Evolutionary conservation across 2,888 invertebrate species (phyloP).

Genomic region (Rapana venosa): DNA sequence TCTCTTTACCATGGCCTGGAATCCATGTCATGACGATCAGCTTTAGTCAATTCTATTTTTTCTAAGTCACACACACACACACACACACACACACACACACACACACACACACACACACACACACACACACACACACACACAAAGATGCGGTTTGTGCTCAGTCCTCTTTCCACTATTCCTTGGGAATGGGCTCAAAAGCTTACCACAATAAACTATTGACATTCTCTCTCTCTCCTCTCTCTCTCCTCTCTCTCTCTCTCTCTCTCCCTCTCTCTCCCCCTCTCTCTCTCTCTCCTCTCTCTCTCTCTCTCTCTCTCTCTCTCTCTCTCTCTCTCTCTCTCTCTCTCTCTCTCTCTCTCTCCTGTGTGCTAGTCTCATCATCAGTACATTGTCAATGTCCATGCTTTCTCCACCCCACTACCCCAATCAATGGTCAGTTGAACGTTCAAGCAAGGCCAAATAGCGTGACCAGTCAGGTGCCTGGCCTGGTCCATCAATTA

Average conservation of each 20-base stretch:
- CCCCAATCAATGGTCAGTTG: no score
- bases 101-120: constrained; percentile 17
- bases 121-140: neutral
- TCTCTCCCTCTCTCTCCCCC: neutral
- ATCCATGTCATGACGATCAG: neutral
- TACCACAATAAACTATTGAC: no score
- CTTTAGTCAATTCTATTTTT: neutral
- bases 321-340: neutral
- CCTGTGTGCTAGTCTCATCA: no score
- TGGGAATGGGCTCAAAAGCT: no score
- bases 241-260: neutral
- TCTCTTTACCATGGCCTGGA: no score
- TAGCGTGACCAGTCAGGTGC: no score
- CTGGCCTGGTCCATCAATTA: no score
- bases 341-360: neutral
- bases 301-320: neutral
- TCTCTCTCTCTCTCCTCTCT: neutral
- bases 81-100: constrained; percentile 9
- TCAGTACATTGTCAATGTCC: no score
- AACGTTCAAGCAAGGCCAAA: no score
- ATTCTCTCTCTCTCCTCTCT: neutral
- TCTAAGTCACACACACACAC: neutral
- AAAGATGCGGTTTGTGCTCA: neutral
- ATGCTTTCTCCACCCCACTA: no score
- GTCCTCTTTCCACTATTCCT: neutral